Percentiles rank a stretch among this genome's conserved stretches.
Evolutionary conservation across 2,888 invertebrate species (phyloP).

Genomic region (Lymantria dispar): DNA sequence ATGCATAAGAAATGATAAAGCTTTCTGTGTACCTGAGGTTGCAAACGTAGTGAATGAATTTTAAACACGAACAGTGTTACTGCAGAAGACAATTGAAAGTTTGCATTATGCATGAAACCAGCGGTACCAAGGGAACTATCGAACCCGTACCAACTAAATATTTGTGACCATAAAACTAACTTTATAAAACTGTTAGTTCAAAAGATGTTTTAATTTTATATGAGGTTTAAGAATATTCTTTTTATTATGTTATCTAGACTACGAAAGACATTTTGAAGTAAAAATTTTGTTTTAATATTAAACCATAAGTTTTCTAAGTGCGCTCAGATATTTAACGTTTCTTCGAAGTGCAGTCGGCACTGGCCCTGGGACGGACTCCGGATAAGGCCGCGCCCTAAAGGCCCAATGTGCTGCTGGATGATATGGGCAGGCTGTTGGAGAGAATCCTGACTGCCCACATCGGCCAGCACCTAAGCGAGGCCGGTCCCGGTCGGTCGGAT

Average conservation of each 20-base stretch:
- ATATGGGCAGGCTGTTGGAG: too few species aligned
- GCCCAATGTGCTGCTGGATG: too few species aligned
- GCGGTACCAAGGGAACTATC: slow-evolving; percentile 37
- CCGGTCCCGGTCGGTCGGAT: too few species aligned
- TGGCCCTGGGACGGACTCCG: too few species aligned
- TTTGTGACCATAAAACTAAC: slow-evolving; percentile 41
- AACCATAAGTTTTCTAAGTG: too few species aligned
- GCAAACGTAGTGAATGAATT: slow-evolving; percentile 54
- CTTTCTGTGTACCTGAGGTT: slow-evolving; percentile 34
- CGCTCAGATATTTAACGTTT: too few species aligned
- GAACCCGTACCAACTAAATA: slow-evolving; percentile 44
- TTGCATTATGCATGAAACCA: slow-evolving; percentile 65
- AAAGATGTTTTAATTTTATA: slow-evolving; percentile 21
- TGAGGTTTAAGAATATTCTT: too few species aligned
- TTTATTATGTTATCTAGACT: background rate
- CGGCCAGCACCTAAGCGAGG: too few species aligned
- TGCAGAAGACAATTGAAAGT: slow-evolving; percentile 63
- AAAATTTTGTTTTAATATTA: too few species aligned
- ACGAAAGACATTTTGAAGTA: background rate
- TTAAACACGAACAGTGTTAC: slow-evolving; percentile 46
- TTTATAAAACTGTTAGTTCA: slow-evolving; percentile 29
- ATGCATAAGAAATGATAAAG: slow-evolving; percentile 44
- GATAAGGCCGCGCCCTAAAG: too few species aligned
- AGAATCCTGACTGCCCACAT: too few species aligned
- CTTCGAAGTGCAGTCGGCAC: too few species aligned